A percentile compares a stretch with the other conserved stretches of the same genome.
Evolutionary conservation across 2,888 invertebrate genomes (phyloP).

Genomic region (Lasiommata megera): DNA sequence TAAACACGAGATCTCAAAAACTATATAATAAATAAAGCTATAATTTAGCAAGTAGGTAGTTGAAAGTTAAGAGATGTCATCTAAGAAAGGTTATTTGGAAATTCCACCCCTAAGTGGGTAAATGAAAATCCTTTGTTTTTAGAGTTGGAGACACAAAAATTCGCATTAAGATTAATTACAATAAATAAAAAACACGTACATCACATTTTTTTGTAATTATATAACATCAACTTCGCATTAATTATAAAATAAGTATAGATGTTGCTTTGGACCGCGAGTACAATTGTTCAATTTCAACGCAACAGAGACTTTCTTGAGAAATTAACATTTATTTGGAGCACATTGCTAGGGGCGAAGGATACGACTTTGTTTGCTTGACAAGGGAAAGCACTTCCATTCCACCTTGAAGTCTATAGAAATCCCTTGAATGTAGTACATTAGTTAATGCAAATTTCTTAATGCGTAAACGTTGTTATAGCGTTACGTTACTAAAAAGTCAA

Average conservation of each 20-base stretch:
- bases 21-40: too few relatives aligned
- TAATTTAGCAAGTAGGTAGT: too few relatives aligned
- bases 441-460: conserved; percentile 26
- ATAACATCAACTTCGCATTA: too few relatives aligned
- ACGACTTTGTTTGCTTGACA: conserved; percentile 22
- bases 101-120: too few relatives aligned
- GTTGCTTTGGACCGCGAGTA: background rate
- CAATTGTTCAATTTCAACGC: background rate
- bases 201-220: too few relatives aligned
- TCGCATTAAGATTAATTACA: too few relatives aligned
- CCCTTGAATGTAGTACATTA: conserved; percentile 16
- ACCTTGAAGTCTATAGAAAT: conserved; percentile 23
- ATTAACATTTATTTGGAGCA: conserved; percentile 14
- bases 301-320: conserved; percentile 11
- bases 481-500: conserved; percentile 9
- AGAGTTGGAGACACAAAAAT: too few relatives aligned
- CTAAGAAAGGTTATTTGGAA: too few relatives aligned
- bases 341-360: background rate
- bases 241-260: background rate
- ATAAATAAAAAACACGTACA: too few relatives aligned
- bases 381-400: conserved; percentile 28
- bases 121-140: too few relatives aligned
- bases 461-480: conserved; percentile 13
- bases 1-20: too few relatives aligned
- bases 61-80: too few relatives aligned